Conservation (phyloP, 2,113 vertebrate genomes). For the Trogon surrucura region DNA sequence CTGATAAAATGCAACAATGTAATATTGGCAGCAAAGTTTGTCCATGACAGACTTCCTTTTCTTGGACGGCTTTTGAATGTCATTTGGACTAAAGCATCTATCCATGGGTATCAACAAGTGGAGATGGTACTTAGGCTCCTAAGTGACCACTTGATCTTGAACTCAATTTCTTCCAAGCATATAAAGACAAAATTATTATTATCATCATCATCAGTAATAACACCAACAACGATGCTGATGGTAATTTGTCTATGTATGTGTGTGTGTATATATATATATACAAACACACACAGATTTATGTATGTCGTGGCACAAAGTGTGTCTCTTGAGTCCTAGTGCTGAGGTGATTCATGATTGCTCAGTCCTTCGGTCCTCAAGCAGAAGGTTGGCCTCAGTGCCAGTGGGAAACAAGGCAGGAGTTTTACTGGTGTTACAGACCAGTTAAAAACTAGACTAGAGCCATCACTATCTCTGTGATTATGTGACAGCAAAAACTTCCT, state of each 20-base stretch:
- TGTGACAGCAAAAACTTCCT: not conserved
- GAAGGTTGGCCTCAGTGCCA: not conserved
- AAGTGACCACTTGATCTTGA: not conserved
- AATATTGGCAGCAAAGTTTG: not conserved
- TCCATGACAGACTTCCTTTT: not conserved
- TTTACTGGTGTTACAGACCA: not conserved
- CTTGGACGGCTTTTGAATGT: not conserved
- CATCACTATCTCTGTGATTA: not conserved
- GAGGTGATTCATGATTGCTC: not conserved
- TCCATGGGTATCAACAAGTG: not conserved
- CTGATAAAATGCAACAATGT: not conserved
- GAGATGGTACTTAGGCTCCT: not conserved
- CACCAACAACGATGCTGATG: not conserved
- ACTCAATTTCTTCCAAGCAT: not conserved
- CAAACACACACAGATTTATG: not conserved
- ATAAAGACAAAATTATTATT: not conserved
- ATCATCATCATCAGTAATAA: not conserved
- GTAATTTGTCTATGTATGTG: not conserved
- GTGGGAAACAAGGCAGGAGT: not conserved
- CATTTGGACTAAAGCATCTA: not conserved
- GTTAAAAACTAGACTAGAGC: not conserved
- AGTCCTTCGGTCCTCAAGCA: not conserved
- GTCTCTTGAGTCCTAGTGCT: not conserved
- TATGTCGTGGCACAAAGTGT: not conserved
- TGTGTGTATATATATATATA: rapidly evolving